These are phyloP conservation scores for Eueides isabella DNA, from an alignment of 1,140 invertebrate species.

Conservation along the genomic window DNA sequence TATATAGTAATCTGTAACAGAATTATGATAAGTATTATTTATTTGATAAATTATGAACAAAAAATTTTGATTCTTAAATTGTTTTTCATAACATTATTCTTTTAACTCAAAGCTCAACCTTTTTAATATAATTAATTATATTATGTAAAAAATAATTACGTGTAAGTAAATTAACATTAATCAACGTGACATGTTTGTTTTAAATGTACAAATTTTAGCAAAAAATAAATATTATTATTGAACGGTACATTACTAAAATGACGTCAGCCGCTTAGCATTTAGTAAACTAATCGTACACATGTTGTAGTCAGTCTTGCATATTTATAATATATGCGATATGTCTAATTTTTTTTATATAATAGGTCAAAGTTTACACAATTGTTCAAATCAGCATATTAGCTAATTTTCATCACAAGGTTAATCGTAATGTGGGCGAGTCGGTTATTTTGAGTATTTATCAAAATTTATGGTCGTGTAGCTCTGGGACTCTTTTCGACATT, in stretches of 20 bases:
- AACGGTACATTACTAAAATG: not conserved
- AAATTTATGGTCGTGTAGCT: conserved; percentile 36
- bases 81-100: not conserved
- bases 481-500: conserved; percentile 30
- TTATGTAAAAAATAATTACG: too few species aligned
- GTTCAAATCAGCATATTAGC: conserved; percentile 42
- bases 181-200: not conserved
- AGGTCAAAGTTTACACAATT: conserved; percentile 51
- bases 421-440: conserved; percentile 32
- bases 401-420: conserved; percentile 41
- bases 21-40: not conserved
- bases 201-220: not conserved
- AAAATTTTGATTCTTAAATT: not conserved
- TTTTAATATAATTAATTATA: too few species aligned
- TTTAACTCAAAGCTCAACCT: too few species aligned
- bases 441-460: conserved; percentile 19
- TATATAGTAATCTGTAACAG: too few species aligned
- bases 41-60: not conserved
- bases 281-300: not conserved
- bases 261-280: not conserved
- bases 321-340: conserved; percentile 12
- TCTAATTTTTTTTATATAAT: conserved; percentile 43
- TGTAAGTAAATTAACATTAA: too few species aligned
- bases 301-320: conserved; percentile 9
- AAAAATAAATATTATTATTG: not conserved